Evolutionary conservation across 2,113 vertebrate genomes (phyloP).

Genomic region (Acinonyx jubatus): DNA sequence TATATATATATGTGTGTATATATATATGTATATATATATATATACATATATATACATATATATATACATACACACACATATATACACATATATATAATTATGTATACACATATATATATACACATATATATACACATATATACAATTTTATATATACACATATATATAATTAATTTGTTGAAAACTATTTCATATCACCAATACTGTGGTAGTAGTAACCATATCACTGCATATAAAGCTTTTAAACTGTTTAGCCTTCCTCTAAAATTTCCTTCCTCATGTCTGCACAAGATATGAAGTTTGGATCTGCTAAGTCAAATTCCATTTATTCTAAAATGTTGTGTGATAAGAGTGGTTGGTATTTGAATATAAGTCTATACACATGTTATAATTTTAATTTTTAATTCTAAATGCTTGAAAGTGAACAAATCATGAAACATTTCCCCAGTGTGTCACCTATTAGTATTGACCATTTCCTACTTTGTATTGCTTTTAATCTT

Average conservation of each 20-base stretch:
- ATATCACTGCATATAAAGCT: not conserved
- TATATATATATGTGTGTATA: too few species aligned
- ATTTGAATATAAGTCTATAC: not conserved
- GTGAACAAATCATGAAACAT: not conserved
- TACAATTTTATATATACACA: not conserved
- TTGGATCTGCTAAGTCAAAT: not conserved
- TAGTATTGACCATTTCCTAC: not conserved
- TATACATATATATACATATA: too few species aligned
- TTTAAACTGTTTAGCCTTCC: not conserved
- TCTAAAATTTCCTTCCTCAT: not conserved
- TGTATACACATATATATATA: not conserved
- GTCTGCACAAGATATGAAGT: not conserved
- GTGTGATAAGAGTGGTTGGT: not conserved
- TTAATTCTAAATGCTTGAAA: constrained; percentile 18
- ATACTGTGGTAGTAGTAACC: not conserved
- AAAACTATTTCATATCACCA: constrained; percentile 48
- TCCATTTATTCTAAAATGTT: not conserved
- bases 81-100: too few species aligned
- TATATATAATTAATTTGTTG: constrained; percentile 50
- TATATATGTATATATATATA: too few species aligned
- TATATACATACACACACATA: too few species aligned
- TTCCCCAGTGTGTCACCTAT: not conserved
- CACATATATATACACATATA: not conserved
- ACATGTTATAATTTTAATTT: not conserved
- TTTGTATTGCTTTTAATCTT: not conserved